Evolutionary conservation across 2,888 invertebrate genomes (phyloP), one percentile per base, ranked within the genome.

Genomic region (Mactromeris polynyma): DNA sequence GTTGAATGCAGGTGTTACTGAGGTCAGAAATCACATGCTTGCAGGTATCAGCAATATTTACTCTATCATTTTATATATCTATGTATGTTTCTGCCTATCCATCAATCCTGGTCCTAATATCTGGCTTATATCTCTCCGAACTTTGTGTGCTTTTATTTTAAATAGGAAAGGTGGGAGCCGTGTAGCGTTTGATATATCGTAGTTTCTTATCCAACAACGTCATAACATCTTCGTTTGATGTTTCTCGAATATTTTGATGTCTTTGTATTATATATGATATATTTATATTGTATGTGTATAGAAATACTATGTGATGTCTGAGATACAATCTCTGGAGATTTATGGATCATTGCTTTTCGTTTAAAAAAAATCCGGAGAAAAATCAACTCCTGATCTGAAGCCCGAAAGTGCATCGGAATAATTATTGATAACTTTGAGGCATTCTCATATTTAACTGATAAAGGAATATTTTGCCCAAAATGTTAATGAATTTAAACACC

Each of bases 121-220:
- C 73, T 73, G 73, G 73, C 31, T 73, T 19, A 31, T 73, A 73
- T 73, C 73, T 73, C 36, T 3, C 36, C n/a, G 1, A 33, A 73
- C 2, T 36, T 33, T 73, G 11, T 33, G 17, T 73, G 73, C 36
- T 73, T 73, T 73, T 36, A 26, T 33, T 73, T 36, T 33, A 36
- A 36, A 33, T 73, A 2, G 26, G 36, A 73, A 73, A 36, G 31
- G 33, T 17, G 73, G 73, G 19, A 73, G 36, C 31, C 33, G 73
- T 26, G 58, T 36, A 73, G 14, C 36, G 26, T 73, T 33, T 73
- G 73, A 73, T 73, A 33, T 73, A 73, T 36, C n/a, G 33, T 73
- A 17, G 73, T 73, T 73, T 33, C 36, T 73, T 73, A 73, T 73
- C 73, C 73, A 73, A 73, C 26, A 73, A 73, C 36, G 73, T 73